Evolutionary conservation across 2,797 vertebrate species (phyloP), one percentile per base, ranked within the genome.

Genomic region (Gymnoscopelus microlampas): DNA sequence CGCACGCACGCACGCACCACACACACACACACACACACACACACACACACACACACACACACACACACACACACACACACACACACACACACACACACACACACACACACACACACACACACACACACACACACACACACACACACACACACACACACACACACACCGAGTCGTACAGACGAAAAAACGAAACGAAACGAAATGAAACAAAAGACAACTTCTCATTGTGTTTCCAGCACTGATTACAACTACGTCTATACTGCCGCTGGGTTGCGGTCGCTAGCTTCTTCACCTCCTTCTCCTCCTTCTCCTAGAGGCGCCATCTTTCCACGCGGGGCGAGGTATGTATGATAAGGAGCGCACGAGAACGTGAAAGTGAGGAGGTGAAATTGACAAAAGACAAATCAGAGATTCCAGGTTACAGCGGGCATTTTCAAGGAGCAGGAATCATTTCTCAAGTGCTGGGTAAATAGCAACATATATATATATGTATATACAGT

Each of bases 221-320:
- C 73, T 70, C 78, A 19, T 55, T 64, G 64, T 57, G 66, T 65
- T 69, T 51, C 54, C 60, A 66, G 64, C 76, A 71, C 77, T 90
- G 89, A 91, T 90, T 91, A 89, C 80, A 73, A 80, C 82, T 83
- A 81, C 88, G 83, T 90, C 89, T 88, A 82, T 19, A 19, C 84
- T 80, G 47, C 70, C 82, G 77, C 81, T 78, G 77, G 79, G 35
- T 39, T 39, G 35, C 35, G 7, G 35, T 39, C 35, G 7, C 35
- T n/a, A n/a, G 35, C 35, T 7, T 76, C 90, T 88, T 91, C 88
- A 91, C 90, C 87, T 92, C 87, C 78, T 89, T 93, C 92, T 92
- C 92, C 92, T 91, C 89, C 66, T 79, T 90, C 72, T 92, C 89
- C 90, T 89, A 74, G 68, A 86, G 86, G 90, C 78, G 66, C 78